phyloP scores from a whole-genome alignment of 2,888 invertebrate genomes.

The Altica lythri region DNA sequence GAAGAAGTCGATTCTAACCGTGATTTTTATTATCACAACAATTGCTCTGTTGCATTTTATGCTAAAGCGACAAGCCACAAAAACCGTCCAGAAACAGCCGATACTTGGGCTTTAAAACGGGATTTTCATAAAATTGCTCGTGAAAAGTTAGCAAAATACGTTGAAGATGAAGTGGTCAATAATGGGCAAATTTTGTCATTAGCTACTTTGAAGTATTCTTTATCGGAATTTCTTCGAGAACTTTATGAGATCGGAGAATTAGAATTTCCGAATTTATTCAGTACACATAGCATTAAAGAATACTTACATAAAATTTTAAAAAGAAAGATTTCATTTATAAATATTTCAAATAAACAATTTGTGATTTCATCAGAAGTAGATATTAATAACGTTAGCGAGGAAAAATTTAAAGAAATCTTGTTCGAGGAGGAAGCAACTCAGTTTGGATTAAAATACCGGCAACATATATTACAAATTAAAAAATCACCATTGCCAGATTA shows the following conservation, averaged over 20 bases:
- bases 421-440: slow-evolving; percentile 27
- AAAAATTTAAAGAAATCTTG: slow-evolving; percentile 31
- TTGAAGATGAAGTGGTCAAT: slow-evolving; percentile 8
- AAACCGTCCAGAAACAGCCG: too few relatives aligned
- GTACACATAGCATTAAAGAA: not conserved
- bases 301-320: slow-evolving; percentile 6
- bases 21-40: not conserved
- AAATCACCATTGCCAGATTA: slow-evolving; percentile 36
- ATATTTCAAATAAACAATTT: slow-evolving; percentile 14
- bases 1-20: not conserved
- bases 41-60: not conserved
- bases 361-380: slow-evolving; percentile 24
- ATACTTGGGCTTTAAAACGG: slow-evolving; percentile 16
- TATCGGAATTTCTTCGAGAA: slow-evolving; percentile 11
- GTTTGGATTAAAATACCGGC: slow-evolving; percentile 37
- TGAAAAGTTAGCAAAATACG: slow-evolving; percentile 3
- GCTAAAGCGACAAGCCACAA: not conserved
- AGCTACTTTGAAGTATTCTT: slow-evolving; percentile 8
- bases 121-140: slow-evolving; percentile 20
- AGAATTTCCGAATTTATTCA: too few relatives aligned
- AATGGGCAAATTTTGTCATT: slow-evolving; percentile 14
- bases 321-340: slow-evolving; percentile 4
- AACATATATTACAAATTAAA: slow-evolving; percentile 22
- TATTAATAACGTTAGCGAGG: slow-evolving; percentile 26
- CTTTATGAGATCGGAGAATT: slow-evolving; percentile 3